Evolutionary conservation across 37 sponge, comb jelly and placozoan genomes (phyloP).

Genomic region (Spongia lamella): DNA sequence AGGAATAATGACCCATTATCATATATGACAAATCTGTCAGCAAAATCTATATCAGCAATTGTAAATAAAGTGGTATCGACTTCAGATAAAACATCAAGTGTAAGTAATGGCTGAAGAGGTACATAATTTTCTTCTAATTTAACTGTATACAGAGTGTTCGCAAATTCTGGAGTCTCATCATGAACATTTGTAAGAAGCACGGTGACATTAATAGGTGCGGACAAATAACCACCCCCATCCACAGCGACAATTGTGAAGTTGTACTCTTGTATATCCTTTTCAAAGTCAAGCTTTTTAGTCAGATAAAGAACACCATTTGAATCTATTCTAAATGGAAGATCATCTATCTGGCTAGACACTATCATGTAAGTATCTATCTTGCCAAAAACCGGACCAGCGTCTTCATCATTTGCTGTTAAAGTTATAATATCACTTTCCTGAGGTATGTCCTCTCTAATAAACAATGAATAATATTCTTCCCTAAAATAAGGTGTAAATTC

Average conservation of each 20-base stretch:
- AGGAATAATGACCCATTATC: constrained; percentile 18
- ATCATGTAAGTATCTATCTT: constrained; percentile 14
- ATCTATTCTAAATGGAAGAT: constrained; percentile 30
- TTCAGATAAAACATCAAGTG: constrained; percentile 26
- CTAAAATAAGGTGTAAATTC: constrained; percentile 46
- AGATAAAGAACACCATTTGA: constrained; percentile 40
- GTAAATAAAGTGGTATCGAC: not conserved
- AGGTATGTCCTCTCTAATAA: constrained; percentile 32
- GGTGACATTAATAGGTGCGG: constrained; percentile 18
- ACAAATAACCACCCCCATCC: constrained; percentile 60
- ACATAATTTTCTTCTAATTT: constrained; percentile 48
- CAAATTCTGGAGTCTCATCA: constrained; percentile 36
- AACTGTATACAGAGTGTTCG: not conserved
- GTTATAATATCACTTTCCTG: constrained; percentile 4
- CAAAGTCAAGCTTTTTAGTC: constrained; percentile 53
- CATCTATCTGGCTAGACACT: not conserved
- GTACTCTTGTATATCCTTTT: constrained; percentile 15
- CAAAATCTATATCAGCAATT: not conserved
- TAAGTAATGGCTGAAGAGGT: constrained; percentile 31
- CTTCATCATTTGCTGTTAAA: constrained; percentile 27
- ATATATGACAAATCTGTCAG: constrained; percentile 3
- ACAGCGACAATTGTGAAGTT: constrained; percentile 44
- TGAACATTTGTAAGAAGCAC: constrained; percentile 32
- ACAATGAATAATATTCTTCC: constrained; percentile 23
- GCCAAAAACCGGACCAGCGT: constrained; percentile 49